Conservation (phyloP, 1,140 invertebrate species). For the Trichonephila clavata region DNA sequence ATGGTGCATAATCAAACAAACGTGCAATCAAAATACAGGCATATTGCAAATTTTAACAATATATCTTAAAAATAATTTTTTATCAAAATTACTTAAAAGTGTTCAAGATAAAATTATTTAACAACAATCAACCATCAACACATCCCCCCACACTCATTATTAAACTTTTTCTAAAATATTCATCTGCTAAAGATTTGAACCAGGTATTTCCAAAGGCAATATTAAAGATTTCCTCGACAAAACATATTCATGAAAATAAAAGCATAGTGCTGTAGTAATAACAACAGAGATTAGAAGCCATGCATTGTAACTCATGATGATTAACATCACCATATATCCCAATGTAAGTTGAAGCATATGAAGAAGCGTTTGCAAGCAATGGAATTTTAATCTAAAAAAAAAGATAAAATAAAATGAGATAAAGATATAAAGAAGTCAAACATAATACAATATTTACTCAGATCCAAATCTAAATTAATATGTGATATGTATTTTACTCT, state of each 20-base stretch:
- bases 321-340: constrained; percentile 77
- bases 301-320: constrained; percentile 76
- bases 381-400: constrained; percentile 71
- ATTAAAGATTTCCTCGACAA: constrained; percentile 63
- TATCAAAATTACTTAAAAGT: too few species aligned
- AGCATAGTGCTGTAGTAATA: constrained; percentile 60
- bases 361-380: constrained; percentile 67
- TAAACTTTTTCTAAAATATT: background rate
- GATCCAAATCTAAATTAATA: background rate
- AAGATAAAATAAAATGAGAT: background rate
- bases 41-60: too few species aligned
- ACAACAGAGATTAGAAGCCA: constrained; percentile 65
- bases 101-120: too few species aligned
- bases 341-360: constrained; percentile 75
- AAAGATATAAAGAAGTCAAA: background rate
- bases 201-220: constrained; percentile 69
- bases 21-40: too few species aligned
- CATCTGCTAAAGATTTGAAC: constrained; percentile 11
- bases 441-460: background rate
- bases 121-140: too few species aligned
- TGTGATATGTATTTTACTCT: too few species aligned
- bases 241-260: constrained; percentile 71
- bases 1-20: too few species aligned
- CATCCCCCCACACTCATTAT: background rate
- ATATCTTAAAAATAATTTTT: too few species aligned